These are phyloP conservation scores for Drusus annulatus DNA, from an alignment of 1,140 invertebrate genomes.

Conservation along the genomic window DNA sequence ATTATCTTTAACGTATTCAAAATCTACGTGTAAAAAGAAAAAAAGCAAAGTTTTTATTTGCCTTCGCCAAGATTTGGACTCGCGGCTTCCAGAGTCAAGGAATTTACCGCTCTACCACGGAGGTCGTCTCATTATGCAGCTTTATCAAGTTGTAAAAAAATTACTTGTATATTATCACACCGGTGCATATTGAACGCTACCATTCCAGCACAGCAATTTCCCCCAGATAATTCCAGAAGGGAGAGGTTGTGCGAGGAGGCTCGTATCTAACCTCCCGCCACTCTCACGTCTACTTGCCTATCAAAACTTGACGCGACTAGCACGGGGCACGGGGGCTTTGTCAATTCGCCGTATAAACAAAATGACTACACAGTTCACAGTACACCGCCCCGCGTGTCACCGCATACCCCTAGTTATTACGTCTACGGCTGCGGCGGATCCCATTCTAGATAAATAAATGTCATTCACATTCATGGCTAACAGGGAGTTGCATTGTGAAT, in stretches of 20 bases:
- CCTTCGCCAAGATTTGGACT: too few species aligned
- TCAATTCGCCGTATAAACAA: slow-evolving; percentile 50
- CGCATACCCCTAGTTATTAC: slow-evolving; percentile 45
- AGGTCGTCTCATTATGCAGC: too few species aligned
- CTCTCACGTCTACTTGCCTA: slow-evolving; percentile 44
- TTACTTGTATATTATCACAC: neutral
- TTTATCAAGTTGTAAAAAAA: too few species aligned
- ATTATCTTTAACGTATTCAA: too few species aligned
- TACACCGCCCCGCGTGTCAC: neutral
- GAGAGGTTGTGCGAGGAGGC: neutral
- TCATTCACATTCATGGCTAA: slow-evolving; percentile 56
- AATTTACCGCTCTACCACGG: too few species aligned
- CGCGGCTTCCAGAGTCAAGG: too few species aligned
- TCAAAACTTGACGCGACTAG: slow-evolving; percentile 25
- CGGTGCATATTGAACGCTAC: slow-evolving; percentile 53
- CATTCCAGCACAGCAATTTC: too few species aligned
- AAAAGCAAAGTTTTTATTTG: too few species aligned
- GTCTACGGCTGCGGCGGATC: slow-evolving; percentile 48
- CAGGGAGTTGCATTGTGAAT: slow-evolving; percentile 8
- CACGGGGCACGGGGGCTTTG: slow-evolving; percentile 7
- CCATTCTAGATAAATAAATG: slow-evolving; percentile 58
- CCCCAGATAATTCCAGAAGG: slow-evolving; percentile 22
- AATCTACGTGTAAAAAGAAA: too few species aligned
- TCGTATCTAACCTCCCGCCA: slow-evolving; percentile 54
- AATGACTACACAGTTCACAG: slow-evolving; percentile 10